phyloP scores from a whole-genome alignment of 2,888 invertebrate species.

The Thymelicus acteon region DNA sequence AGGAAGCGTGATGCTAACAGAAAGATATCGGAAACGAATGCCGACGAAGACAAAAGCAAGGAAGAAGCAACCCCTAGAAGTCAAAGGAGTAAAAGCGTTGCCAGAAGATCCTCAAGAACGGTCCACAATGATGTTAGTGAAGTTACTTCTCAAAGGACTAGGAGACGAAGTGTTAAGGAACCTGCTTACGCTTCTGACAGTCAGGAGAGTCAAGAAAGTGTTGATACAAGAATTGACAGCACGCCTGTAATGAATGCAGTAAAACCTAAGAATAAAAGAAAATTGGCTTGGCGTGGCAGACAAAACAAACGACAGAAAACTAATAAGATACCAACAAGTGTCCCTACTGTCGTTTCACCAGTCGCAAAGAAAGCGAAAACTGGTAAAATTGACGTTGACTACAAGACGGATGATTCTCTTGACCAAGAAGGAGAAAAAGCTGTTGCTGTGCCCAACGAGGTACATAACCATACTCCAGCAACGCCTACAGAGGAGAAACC shows the following conservation, averaged over 20 bases:
- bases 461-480: constrained; percentile 49
- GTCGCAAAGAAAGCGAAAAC: constrained; percentile 68
- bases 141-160: constrained; percentile 51
- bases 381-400: constrained; percentile 52
- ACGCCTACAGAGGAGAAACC: constrained; percentile 55
- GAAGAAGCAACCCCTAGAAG: constrained; percentile 64
- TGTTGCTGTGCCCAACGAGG: constrained; percentile 43
- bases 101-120: constrained; percentile 65
- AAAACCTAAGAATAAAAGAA: constrained; percentile 71
- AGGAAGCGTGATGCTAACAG: constrained; percentile 67
- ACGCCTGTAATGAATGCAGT: constrained; percentile 52
- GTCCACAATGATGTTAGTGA: constrained; percentile 57
- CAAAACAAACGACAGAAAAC: constrained; percentile 69
- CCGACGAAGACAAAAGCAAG: constrained; percentile 57
- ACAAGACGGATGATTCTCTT: constrained; percentile 65
- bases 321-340: constrained; percentile 47
- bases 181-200: constrained; percentile 69
- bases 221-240: constrained; percentile 49
- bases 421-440: constrained; percentile 52
- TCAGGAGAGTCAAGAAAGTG: constrained; percentile 74
- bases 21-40: constrained; percentile 65
- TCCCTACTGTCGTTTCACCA: constrained; percentile 54
- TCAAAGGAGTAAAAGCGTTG: constrained; percentile 72
- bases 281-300: constrained; percentile 80
- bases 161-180: constrained; percentile 63